phyloP scores from a whole-genome alignment of 1,140 invertebrate genomes.

The Dendrolimus punctatus region DNA sequence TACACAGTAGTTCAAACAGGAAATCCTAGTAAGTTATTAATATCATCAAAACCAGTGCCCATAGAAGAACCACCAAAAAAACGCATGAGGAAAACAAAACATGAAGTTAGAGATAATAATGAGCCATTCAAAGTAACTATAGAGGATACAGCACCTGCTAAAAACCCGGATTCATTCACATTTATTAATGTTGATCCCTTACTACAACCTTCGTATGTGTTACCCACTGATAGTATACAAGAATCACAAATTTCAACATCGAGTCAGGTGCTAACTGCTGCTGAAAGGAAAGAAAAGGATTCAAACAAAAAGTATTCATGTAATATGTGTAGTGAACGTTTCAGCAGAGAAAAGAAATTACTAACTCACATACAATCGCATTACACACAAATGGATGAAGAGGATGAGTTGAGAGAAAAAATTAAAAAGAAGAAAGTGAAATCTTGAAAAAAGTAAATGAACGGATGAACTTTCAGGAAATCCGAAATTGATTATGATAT shows the following conservation, averaged over 20 bases:
- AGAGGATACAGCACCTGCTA: conserved; percentile 34
- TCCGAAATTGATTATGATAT: too few relatives aligned
- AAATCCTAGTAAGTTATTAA: conserved; percentile 57
- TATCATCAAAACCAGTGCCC: conserved; percentile 43
- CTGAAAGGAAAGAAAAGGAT: conserved; percentile 15
- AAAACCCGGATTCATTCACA: conserved; percentile 49
- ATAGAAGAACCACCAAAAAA: conserved; percentile 34
- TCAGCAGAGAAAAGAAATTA: conserved; percentile 53
- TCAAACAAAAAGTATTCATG: conserved; percentile 40
- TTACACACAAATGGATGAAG: conserved; percentile 51
- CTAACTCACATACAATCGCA: conserved; percentile 53
- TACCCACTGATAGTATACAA: conserved; percentile 57
- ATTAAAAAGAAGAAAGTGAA: conserved; percentile 24
- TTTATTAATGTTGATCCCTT: conserved; percentile 62
- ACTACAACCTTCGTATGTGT: conserved; percentile 57
- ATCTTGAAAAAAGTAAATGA: background rate
- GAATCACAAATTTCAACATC: conserved; percentile 63
- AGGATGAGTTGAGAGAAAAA: conserved; percentile 33
- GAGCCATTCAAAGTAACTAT: conserved; percentile 41
- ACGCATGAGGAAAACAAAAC: conserved; percentile 25
- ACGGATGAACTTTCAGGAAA: too few relatives aligned
- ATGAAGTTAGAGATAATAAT: conserved; percentile 11
- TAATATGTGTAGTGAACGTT: conserved; percentile 49
- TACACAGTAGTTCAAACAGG: conserved; percentile 59
- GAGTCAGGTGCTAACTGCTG: conserved; percentile 12